phyloP scores from a whole-genome alignment of 2,797 vertebrate genomes.

The Pteropus rufus region DNA sequence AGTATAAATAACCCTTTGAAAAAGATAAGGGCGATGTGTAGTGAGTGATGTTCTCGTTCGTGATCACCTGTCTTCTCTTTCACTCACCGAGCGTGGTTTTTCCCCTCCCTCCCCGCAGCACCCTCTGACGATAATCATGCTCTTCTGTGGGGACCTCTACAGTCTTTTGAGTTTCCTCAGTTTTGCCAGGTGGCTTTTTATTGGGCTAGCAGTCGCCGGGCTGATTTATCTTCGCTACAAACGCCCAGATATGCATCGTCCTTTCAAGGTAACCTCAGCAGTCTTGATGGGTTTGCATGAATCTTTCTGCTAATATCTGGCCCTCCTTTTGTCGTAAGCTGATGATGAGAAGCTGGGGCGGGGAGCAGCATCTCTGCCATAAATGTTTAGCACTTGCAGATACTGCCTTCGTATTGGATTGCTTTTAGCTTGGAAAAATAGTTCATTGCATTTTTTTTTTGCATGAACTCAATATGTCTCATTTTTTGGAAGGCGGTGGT shows the following conservation, averaged over 20 bases:
- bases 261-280: constrained; percentile 92
- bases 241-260: constrained; percentile 92
- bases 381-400: not conserved
- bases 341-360: not conserved
- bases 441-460: not conserved
- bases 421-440: not conserved
- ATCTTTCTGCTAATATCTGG: constrained; percentile 47
- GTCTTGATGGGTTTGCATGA: constrained; percentile 73
- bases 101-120: constrained; percentile 83
- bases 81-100: not conserved
- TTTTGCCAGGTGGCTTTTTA: constrained; percentile 97
- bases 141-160: constrained; percentile 95
- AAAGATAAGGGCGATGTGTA: not conserved
- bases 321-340: not conserved
- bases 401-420: not conserved
- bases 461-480: not conserved
- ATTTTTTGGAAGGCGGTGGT: not conserved
- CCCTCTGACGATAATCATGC: constrained; percentile 93
- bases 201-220: constrained; percentile 94
- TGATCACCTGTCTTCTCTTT: not conserved
- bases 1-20: not conserved
- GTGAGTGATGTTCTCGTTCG: not conserved
- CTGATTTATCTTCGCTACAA: constrained; percentile 95
- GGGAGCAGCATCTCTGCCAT: not conserved
- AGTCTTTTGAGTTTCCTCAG: constrained; percentile 98